Conservation (phyloP, 2,797 vertebrate species). For the Bufotes viridis region DNA sequence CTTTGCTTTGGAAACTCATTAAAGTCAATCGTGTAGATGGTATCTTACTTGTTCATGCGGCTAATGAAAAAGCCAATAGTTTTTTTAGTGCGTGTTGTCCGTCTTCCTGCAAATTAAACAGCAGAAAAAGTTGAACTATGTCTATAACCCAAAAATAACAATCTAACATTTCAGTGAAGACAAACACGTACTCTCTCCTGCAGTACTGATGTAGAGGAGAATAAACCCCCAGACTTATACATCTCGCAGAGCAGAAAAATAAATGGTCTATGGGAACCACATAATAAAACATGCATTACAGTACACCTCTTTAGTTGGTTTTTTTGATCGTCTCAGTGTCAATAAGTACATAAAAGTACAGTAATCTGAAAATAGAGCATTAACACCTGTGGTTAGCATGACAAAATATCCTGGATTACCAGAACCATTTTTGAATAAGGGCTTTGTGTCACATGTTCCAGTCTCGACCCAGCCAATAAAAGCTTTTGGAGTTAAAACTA, state of each 20-base stretch:
- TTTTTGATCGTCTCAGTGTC: constrained; percentile 39
- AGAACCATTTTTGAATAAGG: constrained; percentile 53
- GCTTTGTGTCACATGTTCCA: constrained; percentile 59
- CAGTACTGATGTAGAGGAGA: constrained; percentile 21
- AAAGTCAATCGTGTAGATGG: neutral
- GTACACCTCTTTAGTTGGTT: constrained; percentile 54
- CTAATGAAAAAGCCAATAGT: constrained; percentile 39
- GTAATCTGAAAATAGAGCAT: constrained; percentile 59
- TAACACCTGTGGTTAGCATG: constrained; percentile 59
- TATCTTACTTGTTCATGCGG: constrained; percentile 1
- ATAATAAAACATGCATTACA: constrained; percentile 48
- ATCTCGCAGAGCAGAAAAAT: constrained; percentile 31
- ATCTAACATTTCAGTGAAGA: constrained; percentile 64
- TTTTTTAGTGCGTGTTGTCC: constrained; percentile 55
- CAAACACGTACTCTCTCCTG: constrained; percentile 46
- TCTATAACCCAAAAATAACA: constrained; percentile 34
- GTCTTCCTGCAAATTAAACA: constrained; percentile 50
- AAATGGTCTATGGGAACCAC: constrained; percentile 45
- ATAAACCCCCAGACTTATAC: constrained; percentile 18
- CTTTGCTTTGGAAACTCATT: neutral
- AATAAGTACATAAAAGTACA: constrained; percentile 62
- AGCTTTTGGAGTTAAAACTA: constrained; percentile 49
- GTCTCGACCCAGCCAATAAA: constrained; percentile 55
- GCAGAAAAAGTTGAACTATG: constrained; percentile 60
- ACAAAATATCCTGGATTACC: constrained; percentile 63